Base-by-base conservation (phyloP, 1,140 invertebrate species). In the Melanaphis sacchari region DNA sequence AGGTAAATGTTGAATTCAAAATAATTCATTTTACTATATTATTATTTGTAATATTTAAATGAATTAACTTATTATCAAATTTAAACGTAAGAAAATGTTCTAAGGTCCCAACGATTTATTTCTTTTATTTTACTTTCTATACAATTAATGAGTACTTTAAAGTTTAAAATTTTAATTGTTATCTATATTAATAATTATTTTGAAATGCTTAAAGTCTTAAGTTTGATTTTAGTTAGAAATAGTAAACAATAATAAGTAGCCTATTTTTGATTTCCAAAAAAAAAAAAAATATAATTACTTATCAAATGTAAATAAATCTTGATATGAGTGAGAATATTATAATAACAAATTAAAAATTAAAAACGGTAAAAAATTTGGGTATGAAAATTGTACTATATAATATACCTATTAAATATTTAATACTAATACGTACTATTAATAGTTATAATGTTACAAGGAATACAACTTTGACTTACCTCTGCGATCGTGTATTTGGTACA, bases 401-500 rank as follows among this genome's bases (percentile, higher is more conserved):
- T 31, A 66, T 4, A 54, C 24, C 24, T n/a, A 43, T 43, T 59
- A 66, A 18, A n/a, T n/a, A 21, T 66, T n/a, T 66, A 18, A 18
- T 76, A 21, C 31, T 49, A 6, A 6, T n/a, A n/a, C 15, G 11
- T 76, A 76, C 59, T 21, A n/a, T 24, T n/a, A n/a, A n/a, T 15
- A 31, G 15, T n/a, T 15, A 2, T 49, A 49, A 1, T 5, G 31
- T 18, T n/a, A 66, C 7, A 18, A n/a, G 41, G 31, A 46, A 87
- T 46, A 46, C 2, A 46, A 40, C 3, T 43, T 21, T n/a, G 15
- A 84, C 91, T 85, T 31, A 93, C 91, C 76, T 84, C 76, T 49
- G 38, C 91, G 91, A 52, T 93, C 91, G 43, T 92, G 54, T n/a
- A 93, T 93, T 85, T 84, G 91, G 26, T 93, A 93, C 46, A 93